Evolutionary conservation across 2,113 vertebrate species (phyloP).

Genomic region (Mystacornis crossleyi): DNA sequence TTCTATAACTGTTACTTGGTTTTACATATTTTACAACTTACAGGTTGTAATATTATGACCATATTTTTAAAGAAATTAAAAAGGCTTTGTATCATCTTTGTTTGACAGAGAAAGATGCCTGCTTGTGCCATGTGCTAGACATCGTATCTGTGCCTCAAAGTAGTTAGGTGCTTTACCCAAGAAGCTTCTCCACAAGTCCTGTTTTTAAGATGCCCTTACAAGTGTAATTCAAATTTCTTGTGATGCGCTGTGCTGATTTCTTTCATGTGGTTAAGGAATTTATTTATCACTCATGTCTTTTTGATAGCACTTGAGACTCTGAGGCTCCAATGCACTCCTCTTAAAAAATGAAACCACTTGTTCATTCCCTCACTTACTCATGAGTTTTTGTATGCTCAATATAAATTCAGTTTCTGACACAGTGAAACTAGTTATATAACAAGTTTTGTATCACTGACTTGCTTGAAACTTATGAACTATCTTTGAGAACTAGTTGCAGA

Average conservation of each 20-base stretch:
- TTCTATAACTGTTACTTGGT: not conserved
- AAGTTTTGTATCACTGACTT: not conserved
- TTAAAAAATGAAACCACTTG: not conserved
- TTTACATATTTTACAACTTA: not conserved
- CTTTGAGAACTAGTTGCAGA: not conserved
- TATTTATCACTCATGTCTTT: not conserved
- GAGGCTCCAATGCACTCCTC: fast-evolving
- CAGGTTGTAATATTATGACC: fast-evolving
- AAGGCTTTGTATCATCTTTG: not conserved
- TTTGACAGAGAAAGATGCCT: not conserved
- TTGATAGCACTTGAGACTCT: not conserved
- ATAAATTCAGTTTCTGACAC: not conserved
- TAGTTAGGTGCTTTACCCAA: not conserved
- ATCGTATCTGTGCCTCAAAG: fast-evolving
- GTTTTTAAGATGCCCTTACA: not conserved
- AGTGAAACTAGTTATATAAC: not conserved
- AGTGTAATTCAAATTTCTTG: not conserved
- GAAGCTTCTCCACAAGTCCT: not conserved
- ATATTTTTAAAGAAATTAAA: not conserved
- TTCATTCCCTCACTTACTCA: not conserved
- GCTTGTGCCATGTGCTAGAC: not conserved
- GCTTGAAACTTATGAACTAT: fast-evolving
- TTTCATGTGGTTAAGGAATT: not conserved
- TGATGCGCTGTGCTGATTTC: not conserved
- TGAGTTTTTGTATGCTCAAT: not conserved